Evolutionary conservation across 2,888 invertebrate genomes (phyloP).

Genomic region (Notocelia uddmanniana): DNA sequence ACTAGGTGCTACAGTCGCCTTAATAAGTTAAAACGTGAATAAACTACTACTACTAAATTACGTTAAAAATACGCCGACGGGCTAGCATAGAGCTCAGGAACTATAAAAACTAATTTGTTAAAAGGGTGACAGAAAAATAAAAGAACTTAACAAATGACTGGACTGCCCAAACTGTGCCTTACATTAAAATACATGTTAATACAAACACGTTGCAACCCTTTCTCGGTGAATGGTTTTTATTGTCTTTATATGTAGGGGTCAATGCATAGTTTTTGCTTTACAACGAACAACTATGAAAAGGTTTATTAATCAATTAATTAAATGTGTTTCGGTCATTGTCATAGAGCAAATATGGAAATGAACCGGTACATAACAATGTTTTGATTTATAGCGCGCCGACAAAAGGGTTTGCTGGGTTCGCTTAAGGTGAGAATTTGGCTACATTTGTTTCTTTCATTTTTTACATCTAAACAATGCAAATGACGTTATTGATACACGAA

Average conservation of each 20-base stretch:
- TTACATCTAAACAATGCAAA: slow-evolving; percentile 60
- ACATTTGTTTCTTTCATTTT: slow-evolving; percentile 58
- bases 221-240: slow-evolving; percentile 73
- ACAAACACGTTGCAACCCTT: slow-evolving; percentile 82
- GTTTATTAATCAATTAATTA: slow-evolving; percentile 86
- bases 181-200: slow-evolving; percentile 77
- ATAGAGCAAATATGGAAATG: slow-evolving; percentile 83
- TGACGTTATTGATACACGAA: slow-evolving; percentile 50
- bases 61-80: background rate
- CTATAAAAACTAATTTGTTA: slow-evolving; percentile 56
- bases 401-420: slow-evolving; percentile 64
- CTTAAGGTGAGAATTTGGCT: slow-evolving; percentile 76
- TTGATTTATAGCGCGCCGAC: slow-evolving; percentile 76
- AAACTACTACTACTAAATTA: no score
- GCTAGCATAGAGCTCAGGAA: slow-evolving; percentile 2
- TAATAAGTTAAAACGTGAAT: no score
- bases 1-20: no score
- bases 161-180: slow-evolving; percentile 72
- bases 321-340: slow-evolving; percentile 84
- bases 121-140: slow-evolving; percentile 71
- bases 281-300: slow-evolving; percentile 75
- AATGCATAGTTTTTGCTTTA: slow-evolving; percentile 76
- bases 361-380: slow-evolving; percentile 74
- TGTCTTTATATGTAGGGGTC: slow-evolving; percentile 81
- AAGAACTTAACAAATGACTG: slow-evolving; percentile 77